Base-by-base conservation (phyloP, 2,113 vertebrate species). In the Callorhinus ursinus region DNA sequence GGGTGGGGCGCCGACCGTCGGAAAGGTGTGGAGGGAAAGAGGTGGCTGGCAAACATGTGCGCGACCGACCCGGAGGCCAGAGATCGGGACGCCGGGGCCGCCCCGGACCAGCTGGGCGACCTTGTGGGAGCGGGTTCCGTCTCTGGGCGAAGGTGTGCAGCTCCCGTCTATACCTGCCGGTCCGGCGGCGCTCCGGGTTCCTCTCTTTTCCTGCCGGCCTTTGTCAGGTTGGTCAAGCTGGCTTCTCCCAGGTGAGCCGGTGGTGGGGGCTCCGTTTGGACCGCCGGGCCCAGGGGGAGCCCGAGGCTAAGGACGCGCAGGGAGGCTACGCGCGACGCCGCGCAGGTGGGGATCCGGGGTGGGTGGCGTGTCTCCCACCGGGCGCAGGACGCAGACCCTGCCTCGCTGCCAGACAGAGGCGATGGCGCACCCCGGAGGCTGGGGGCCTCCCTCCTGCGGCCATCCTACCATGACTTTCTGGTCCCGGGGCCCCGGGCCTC, bases 31-130 rank as follows among this genome's bases (percentile, higher is more conserved):
- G 7, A 57, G 57, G 16, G 15, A 9, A 39, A 39, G 53, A 51
- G 76, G 36, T 31, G 26, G 14, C 4, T 2, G 77, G n/a, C 33
- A 8, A 28, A 21, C 12, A 55, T 0, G 53, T 31, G 53, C 15
- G 6, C 11, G 18, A 11, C 36, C 3, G 0, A 11, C 33, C 1
- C 0, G 1, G 42, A 39, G 24, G 42, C 10, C 33, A 1, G 74
- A 22, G 61, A 21, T 28, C 33, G 1, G 19, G 22, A 10, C 42
- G 13, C 18, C 14, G 6, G 7, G 53, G 76, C 3, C 3, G 53
- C 36, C 31, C 39, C 13, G 0, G 2, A 15, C 81, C 1, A 5
- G 1, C 42, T 7, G 15, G 33, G 61, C 26, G 36, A 72, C 36
- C 42, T 12, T 57, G 36, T 4, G 85, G 36, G 15, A 28, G 71